Base-by-base conservation (phyloP, 2,888 invertebrate species). In the Eupithecia exiguata region DNA sequence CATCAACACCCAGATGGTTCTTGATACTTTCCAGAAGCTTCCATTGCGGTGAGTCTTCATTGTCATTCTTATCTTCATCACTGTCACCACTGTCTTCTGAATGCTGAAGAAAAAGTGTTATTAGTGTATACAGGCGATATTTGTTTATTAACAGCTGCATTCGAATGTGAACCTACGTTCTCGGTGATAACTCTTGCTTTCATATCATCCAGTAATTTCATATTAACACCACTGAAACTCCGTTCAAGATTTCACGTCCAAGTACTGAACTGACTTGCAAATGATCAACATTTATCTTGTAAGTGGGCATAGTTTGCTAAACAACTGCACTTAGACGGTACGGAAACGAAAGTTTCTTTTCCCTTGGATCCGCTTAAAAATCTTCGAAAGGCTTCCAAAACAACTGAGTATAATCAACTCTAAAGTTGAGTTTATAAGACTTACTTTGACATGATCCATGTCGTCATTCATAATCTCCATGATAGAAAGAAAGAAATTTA, bases 21-120 rank as follows among this genome's bases (percentile, higher is more conserved):
- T 96, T 96, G 30, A 99, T 96, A 65, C 97, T 96, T 87, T 98
- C 98, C 83, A 98, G 97, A 0, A 99, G 93, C 79, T 97, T 97
- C 99, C 99, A 99, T 84, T 97, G 97, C 0, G 98, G 98, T 73
- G 97, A 97, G 83, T 97, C 96, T 74, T 93, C 91, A 71, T 93
- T 90, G 65, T 96, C 96, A 46, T 95, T 95, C 72, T 96, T 96
- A 58, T 96, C 96, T 70, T 96, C 96, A 36, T 96, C 96, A 78
- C 95, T 96, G 16, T 96, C 96, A 68, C 96, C 97, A 62, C 94
- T 94, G 63, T 94, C 94, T 78, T 94, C 94, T 1, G 94, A 94
- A 83, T 96, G 96, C 84, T 96, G 80, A 5, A 78, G 79, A 16
- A 70, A 40, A 21, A 38, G 40, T 25, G 9, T 40, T 10, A 25